A percentile compares a stretch with the other conserved stretches of the same genome.
Conservation (phyloP, 2,888 invertebrate genomes). For the Scaptomyza flava region DNA sequence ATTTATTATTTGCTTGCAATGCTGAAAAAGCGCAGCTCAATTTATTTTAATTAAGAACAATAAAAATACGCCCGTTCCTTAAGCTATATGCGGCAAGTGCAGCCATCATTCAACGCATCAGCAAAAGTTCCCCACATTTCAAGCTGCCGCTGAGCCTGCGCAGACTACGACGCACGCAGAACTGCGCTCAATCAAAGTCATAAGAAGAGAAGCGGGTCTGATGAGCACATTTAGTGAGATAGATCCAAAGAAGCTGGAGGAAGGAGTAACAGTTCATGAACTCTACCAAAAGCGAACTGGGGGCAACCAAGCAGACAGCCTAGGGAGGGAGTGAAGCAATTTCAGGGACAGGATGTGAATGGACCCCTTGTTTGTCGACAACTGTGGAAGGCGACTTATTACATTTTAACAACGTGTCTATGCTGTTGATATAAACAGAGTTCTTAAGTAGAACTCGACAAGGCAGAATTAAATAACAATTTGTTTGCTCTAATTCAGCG, state of each 20-base stretch:
- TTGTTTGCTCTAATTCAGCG: conserved; percentile 34
- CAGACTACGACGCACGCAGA: conserved; percentile 56
- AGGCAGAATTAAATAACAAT: conserved; percentile 55
- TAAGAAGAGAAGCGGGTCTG: conserved; percentile 37
- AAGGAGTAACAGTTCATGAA: conserved; percentile 66
- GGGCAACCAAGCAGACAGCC: conserved; percentile 20
- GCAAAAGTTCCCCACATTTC: conserved; percentile 18
- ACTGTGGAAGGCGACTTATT: conserved; percentile 58
- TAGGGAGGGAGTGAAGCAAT: conserved; percentile 3
- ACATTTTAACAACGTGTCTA: conserved; percentile 60
- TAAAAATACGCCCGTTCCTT: conserved; percentile 60
- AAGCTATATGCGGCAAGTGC: conserved; percentile 42
- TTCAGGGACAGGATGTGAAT: conserved; percentile 68
- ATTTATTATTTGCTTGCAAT: conserved; percentile 74
- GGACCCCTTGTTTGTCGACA: conserved; percentile 76
- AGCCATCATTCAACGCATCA: conserved; percentile 59
- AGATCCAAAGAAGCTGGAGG: conserved; percentile 7
- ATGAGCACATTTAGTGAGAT: conserved; percentile 28
- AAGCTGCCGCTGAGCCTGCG: conserved; percentile 55
- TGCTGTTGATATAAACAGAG: conserved; percentile 34
- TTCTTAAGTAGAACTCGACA: conserved; percentile 31
- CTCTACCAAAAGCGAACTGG: conserved; percentile 47
- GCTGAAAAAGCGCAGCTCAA: conserved; percentile 82
- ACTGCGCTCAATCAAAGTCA: conserved; percentile 76
- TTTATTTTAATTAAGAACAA: conserved; percentile 84